Evolutionary conservation across 2,888 invertebrate species (phyloP), one percentile per base, ranked within the genome.

Genomic region (Cheilosia pagana): DNA sequence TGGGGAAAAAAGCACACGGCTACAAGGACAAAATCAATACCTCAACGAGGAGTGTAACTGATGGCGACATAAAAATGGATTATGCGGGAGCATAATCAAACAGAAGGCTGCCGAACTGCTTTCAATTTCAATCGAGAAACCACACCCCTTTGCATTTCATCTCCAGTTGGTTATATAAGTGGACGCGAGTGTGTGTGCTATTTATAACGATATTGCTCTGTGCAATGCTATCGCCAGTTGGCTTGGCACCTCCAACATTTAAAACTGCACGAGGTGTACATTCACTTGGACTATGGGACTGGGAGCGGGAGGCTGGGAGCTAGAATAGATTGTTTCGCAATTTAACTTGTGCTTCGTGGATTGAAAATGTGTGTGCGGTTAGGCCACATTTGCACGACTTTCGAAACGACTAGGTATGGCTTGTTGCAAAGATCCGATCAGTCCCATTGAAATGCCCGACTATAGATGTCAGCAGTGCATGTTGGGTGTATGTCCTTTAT

Each of bases 41-140:
- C 8, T 48, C 16, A 48, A 8, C 48, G 21, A 3, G 16, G 3
- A 7, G 19, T 45, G 19, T 45, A 16, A n/a, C 14, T 16, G 19
- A 45, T 45, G 50, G 50, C 12, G 14, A 14, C 21, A 12, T 50
- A 50, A 23, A 23, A 45, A 45, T 16, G n/a, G 43, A 19, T 45
- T 45, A 12, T 35, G 35, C 12, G 35, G 35, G 35, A 35, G 35
- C 35, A 12, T n/a, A 3, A 1, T 14, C 48, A 35, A 19, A 19
- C 41, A 63, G 41, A 35, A 63, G 63, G 31, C 57, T 28, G 57
- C 57, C 50, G 50, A 65, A 75, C 65, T 21, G 63, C 74, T 75
- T 75, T 75, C 74, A 41, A 48, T 75, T 65, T 75, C 31, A 19
- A 21, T 48, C n/a, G 65, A 28, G 55, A 48, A 35, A 65, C 74